Conservation (phyloP, 1,140 invertebrate species). For the Luehdorfia chinensis region DNA sequence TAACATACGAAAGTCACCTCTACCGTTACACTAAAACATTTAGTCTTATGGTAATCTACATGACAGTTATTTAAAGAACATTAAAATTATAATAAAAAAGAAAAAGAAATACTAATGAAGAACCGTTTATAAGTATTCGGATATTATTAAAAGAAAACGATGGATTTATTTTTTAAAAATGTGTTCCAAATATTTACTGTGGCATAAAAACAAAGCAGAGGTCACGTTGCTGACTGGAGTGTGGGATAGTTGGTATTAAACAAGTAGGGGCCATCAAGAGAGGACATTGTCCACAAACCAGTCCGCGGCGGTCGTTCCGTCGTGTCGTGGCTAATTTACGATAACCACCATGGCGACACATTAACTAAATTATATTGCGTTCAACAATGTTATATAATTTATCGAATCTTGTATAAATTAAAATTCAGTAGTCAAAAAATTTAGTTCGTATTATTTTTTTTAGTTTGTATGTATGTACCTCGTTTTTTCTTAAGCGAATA, state of each 20-base stretch:
- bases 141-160: no score
- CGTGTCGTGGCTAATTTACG: conserved; percentile 7
- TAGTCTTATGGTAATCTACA: not conserved
- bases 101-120: not conserved
- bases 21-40: not conserved
- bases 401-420: conserved; percentile 9
- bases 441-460: no score
- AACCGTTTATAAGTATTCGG: no score
- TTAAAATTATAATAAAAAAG: not conserved
- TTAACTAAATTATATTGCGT: conserved; percentile 14
- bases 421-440: not conserved
- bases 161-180: no score
- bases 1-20: conserved; percentile 1
- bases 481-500: no score
- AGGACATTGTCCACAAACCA: conserved; percentile 17
- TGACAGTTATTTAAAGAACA: no score
- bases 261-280: conserved; percentile 10
- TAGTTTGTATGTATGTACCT: no score
- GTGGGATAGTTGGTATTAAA: conserved; percentile 16
- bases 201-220: not conserved
- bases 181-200: conserved; percentile 6
- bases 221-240: not conserved
- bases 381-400: conserved; percentile 10
- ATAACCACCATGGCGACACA: not conserved
- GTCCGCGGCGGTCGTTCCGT: conserved; percentile 3